Conservation (phyloP, 2,113 vertebrate genomes). For the Cavia aperea region DNA sequence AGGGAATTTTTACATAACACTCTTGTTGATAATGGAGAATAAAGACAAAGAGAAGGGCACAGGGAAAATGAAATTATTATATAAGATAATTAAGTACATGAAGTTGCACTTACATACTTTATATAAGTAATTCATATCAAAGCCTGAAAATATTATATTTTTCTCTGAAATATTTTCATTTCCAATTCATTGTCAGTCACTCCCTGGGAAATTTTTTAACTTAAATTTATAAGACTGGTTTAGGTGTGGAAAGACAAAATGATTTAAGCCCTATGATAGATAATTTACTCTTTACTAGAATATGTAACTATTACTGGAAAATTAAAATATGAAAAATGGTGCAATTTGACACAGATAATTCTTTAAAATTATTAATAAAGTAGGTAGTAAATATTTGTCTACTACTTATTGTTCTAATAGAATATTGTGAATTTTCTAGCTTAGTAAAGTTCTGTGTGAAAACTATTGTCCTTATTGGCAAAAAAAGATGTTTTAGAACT, state of each 20-base stretch:
- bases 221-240: not conserved
- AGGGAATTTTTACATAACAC: not conserved
- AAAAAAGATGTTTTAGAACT: not conserved
- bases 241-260: not conserved
- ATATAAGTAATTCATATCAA: not conserved
- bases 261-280: not conserved
- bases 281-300: not conserved
- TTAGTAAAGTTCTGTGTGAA: not conserved
- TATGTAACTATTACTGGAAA: not conserved
- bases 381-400: not conserved
- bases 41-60: not conserved
- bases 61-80: not conserved
- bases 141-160: not conserved
- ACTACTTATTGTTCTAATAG: not conserved
- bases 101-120: not conserved
- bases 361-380: not conserved
- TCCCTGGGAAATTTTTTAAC: not conserved
- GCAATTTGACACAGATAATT: not conserved
- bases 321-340: not conserved
- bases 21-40: not conserved
- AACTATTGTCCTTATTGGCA: not conserved
- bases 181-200: not conserved
- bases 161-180: not conserved
- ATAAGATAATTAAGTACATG: not conserved
- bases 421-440: not conserved